phyloP scores from a whole-genome alignment of 2,888 invertebrate species.

The Acleris cristana region DNA sequence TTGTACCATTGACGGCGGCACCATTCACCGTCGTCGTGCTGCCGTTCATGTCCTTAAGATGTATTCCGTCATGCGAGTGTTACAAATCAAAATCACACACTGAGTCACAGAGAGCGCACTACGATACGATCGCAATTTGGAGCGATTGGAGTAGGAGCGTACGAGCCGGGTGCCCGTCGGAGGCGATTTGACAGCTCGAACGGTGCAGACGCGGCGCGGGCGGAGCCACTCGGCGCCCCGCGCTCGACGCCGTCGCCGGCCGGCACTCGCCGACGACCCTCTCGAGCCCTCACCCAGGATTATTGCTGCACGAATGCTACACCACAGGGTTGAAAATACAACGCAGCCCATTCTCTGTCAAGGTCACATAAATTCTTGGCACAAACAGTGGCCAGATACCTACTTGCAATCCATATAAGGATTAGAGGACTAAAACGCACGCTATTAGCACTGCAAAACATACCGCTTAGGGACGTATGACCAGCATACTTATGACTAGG shows the following conservation, averaged over 20 bases:
- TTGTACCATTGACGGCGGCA: slow-evolving; percentile 77
- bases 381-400: slow-evolving; percentile 39
- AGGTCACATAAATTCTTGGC: slow-evolving; percentile 61
- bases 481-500: too few relatives aligned
- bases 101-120: slow-evolving; percentile 73
- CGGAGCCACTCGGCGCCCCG: slow-evolving; percentile 65
- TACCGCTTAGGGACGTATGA: neutral
- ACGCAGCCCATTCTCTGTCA: slow-evolving; percentile 68
- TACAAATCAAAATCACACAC: slow-evolving; percentile 65
- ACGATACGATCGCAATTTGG: slow-evolving; percentile 67
- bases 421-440: slow-evolving; percentile 9
- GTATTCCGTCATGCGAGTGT: slow-evolving; percentile 75
- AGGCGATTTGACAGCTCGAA: slow-evolving; percentile 82
- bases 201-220: slow-evolving; percentile 72
- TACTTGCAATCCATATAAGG: slow-evolving; percentile 29
- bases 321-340: slow-evolving; percentile 78
- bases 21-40: slow-evolving; percentile 81
- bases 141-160: slow-evolving; percentile 71
- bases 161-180: slow-evolving; percentile 79
- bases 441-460: slow-evolving; percentile 11
- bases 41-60: slow-evolving; percentile 79
- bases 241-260: slow-evolving; percentile 57
- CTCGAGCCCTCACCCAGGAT: slow-evolving; percentile 61
- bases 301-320: slow-evolving; percentile 67
- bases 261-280: slow-evolving; percentile 54